Evolutionary conservation across 2,797 vertebrate species (phyloP), one percentile per base, ranked within the genome.

Genomic region (Amphiprion clarkii): DNA sequence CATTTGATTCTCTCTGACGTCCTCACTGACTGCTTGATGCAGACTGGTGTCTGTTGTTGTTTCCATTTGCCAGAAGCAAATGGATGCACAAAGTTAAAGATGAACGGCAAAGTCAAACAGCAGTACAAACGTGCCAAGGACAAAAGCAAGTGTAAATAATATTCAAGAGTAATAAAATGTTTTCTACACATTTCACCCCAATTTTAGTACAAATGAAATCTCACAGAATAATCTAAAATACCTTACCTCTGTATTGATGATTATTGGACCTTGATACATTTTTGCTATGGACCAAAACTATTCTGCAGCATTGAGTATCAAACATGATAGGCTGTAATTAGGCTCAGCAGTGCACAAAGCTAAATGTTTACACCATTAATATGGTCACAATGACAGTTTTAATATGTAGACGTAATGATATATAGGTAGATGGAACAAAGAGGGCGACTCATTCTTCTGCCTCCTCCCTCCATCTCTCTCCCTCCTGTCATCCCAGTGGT

Each of bases 81-180:
- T 36, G 6, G 46, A 68, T 59, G 40, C 54, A 59, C 78, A 84
- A 70, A 74, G 76, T 79, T 60, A 75, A 69, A 62, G 71, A 72
- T 12, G 48, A 46, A 17, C 14, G 13, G 49, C 11, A 72, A 87
- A 78, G 77, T 67, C 62, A 73, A 77, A 81, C 36, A 44, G 57
- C 39, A 62, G 31, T 54, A 55, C 49, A 48, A 42, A 56, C 21
- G 25, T 21, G 27, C 7, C 16, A 49, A 61, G 64, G 46, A 56
- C 12, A 33, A 51, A 12, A 46, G 4, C 13, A 46, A 49, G 33
- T 36, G 33, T 36, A 36, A 36, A 36, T 36, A 36, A 36, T 10
- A 10, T 36, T 36, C 0, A 46, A 5, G 46, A 62, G 5, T 40
- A 55, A 63, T 48, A 12, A 2, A 42, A 13, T 10, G 5, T 3